Conservation (phyloP, 2,113 vertebrate genomes). For the Oncorhynchus nerka region DNA sequence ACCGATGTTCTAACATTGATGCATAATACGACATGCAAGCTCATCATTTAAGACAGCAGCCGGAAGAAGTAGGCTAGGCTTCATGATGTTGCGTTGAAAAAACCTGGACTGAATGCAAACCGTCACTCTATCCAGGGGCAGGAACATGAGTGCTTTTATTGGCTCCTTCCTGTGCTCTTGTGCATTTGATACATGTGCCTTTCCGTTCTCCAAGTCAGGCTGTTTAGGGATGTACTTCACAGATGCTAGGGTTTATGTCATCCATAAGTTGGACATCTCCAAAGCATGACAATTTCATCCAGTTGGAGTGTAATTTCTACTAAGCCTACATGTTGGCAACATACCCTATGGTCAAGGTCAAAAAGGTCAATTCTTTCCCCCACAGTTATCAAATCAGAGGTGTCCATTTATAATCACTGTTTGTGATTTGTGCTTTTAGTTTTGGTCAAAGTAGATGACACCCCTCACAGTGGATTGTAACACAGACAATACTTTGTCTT, state of each 20-base stretch:
- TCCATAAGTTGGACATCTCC: not conserved
- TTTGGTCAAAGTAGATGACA: constrained; percentile 28
- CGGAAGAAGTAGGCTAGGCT: not conserved
- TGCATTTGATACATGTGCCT: not conserved
- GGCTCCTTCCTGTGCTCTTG: not conserved
- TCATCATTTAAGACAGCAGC: too few species aligned
- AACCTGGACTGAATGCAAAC: not conserved
- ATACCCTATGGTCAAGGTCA: not conserved
- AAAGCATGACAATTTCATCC: not conserved
- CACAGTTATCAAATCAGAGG: not conserved
- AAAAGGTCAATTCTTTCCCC: not conserved
- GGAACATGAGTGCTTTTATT: constrained; percentile 10
- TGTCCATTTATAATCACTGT: constrained; percentile 31
- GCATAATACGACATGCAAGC: too few species aligned
- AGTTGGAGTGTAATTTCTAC: not conserved
- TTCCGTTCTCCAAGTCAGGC: constrained; percentile 1
- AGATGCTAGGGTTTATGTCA: not conserved
- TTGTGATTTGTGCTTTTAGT: constrained; percentile 54
- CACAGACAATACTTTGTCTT: constrained; percentile 4
- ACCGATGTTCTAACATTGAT: too few species aligned
- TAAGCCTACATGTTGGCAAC: not conserved
- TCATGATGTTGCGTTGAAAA: not conserved
- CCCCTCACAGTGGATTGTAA: constrained; percentile 40
- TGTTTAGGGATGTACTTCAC: not conserved
- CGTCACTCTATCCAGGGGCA: not conserved